Conservation (phyloP, 2,113 vertebrate species). For the Corydoras maculifer region DNA sequence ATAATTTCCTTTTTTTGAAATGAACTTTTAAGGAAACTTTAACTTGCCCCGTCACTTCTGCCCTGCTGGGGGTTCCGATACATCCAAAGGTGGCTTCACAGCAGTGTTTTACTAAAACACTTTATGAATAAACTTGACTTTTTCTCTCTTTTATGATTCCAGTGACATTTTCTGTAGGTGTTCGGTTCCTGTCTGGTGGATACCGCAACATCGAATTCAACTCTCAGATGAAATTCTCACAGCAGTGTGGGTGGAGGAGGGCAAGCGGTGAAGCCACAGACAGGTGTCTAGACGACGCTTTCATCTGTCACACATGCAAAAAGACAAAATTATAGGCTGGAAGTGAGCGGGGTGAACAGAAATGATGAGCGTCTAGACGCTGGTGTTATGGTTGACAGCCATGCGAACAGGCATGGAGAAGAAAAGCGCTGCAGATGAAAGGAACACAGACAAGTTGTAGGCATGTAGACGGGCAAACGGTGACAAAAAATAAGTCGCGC, state of each 20-base stretch:
- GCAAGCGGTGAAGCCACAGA: slow-evolving; percentile 10
- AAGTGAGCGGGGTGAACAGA: slow-evolving; percentile 15
- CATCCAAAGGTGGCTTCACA: too few relatives aligned
- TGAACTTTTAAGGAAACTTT: too few relatives aligned
- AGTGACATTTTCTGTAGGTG: neutral
- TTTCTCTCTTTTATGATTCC: neutral
- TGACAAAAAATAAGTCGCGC: slow-evolving; percentile 5
- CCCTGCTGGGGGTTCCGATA: too few relatives aligned
- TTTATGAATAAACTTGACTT: too few relatives aligned
- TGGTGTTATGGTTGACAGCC: slow-evolving; percentile 19
- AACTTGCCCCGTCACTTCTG: too few relatives aligned
- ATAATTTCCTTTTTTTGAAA: too few relatives aligned
- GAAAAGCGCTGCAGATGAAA: neutral
- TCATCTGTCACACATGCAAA: slow-evolving; percentile 2
- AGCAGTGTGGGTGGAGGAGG: neutral
- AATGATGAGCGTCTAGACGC: slow-evolving; percentile 33
- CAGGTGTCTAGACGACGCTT: slow-evolving; percentile 29
- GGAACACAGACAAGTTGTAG: neutral
- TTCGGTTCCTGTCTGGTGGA: neutral
- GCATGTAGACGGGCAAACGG: neutral
- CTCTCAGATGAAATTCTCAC: neutral
- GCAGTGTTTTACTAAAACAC: too few relatives aligned
- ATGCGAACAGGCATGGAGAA: neutral
- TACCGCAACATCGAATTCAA: neutral
- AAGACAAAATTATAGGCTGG: slow-evolving; percentile 32